Evolutionary conservation across 2,888 invertebrate genomes (phyloP).

Genomic region (Leptogaster cylindrica): DNA sequence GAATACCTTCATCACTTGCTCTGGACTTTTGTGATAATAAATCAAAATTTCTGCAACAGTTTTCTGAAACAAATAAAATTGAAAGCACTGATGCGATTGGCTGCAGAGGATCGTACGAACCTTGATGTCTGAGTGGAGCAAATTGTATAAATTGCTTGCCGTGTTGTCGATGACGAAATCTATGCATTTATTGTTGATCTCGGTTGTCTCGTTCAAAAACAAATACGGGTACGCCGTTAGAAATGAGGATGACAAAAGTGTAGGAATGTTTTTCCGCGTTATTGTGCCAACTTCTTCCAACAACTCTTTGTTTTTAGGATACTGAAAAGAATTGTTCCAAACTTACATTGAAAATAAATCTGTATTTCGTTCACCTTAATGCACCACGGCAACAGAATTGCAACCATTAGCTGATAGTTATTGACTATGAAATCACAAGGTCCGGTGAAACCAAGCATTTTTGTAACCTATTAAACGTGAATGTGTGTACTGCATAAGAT

Average conservation of each 20-base stretch:
- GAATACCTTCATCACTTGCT: constrained; percentile 59
- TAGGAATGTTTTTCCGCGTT: constrained; percentile 66
- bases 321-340: too few species aligned
- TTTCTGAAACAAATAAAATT: constrained; percentile 52
- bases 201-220: constrained; percentile 69
- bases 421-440: constrained; percentile 73
- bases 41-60: constrained; percentile 60
- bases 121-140: constrained; percentile 69
- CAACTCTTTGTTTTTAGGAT: constrained; percentile 62
- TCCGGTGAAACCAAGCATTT: constrained; percentile 73
- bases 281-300: constrained; percentile 70
- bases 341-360: not conserved
- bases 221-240: constrained; percentile 75
- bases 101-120: constrained; percentile 48
- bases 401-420: constrained; percentile 73
- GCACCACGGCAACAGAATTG: constrained; percentile 70
- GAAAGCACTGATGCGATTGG: not conserved
- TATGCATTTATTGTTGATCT: constrained; percentile 68
- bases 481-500: not conserved
- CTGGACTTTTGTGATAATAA: constrained; percentile 59
- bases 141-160: constrained; percentile 64
- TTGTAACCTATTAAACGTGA: constrained; percentile 64
- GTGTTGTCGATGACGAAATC: constrained; percentile 69
- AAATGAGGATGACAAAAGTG: constrained; percentile 71
- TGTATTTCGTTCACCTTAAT: constrained; percentile 59